Evolutionary conservation across 2,113 vertebrate genomes (phyloP), one percentile per base, ranked within the genome.

Genomic region (Noctilio leporinus): DNA sequence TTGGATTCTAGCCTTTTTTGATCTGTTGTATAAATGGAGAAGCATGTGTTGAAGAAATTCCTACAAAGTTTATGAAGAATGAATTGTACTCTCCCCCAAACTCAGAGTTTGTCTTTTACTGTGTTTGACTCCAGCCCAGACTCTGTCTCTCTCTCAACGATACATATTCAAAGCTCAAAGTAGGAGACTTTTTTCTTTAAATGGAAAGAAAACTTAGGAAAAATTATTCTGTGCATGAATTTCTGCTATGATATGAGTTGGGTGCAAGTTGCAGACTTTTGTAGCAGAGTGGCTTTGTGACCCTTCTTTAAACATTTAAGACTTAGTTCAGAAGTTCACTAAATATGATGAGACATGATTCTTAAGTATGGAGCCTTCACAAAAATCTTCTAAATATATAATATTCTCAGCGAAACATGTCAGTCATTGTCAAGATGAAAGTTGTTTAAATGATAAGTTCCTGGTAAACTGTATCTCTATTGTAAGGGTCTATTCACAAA

Each of bases 231-330:
- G 80, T 97, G 95, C 33, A 67, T 97, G 96, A 92, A 97, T 98
- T 98, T 98, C 96, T 96, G 72, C 83, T 98, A 97, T 98, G 97
- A 95, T 98, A 97, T 33, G 97, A 97, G 97, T 97, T 94, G 87
- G 96, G 95, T 93, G 72, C 93, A 96, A 93, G 97, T 98, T 98
- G 97, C 96, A 97, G 83, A 97, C 96, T 98, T 98, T 98, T 98
- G 98, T 98, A 97, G 91, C 96, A 91, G 88, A 65, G 77, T 96
- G 96, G 92, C 98, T 98, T 98, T 97, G 93, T 98, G 98, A 98
- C 98, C 98, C 97, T 97, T 98, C 97, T 98, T 98, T 98, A 98
- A 99, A 98, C 98, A 99, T 99, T 99, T 98, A 98, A 98, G 96
- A 96, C 97, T 98, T 96, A 97, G 98, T 98, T 98, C 98, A 98